These are phyloP conservation scores for Torymus auratus DNA, from an alignment of 2,888 invertebrate species.

Conservation along the genomic window DNA sequence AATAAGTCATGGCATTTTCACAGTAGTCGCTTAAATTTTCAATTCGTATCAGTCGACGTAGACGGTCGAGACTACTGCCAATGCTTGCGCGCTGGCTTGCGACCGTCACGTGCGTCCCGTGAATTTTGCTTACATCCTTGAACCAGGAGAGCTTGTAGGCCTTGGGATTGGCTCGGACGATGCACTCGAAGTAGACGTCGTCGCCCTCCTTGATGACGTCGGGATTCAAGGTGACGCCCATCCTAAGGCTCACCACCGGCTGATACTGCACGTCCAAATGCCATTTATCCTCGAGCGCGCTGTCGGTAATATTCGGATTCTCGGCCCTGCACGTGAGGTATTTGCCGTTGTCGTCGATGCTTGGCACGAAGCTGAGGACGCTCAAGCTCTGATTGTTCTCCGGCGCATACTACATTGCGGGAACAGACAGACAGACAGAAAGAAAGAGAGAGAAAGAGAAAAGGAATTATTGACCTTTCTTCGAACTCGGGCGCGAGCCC, in stretches of 20 bases:
- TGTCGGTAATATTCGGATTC: slow-evolving; percentile 90
- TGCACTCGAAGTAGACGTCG: slow-evolving; percentile 93
- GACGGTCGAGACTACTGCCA: too few relatives aligned
- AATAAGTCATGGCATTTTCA: too few relatives aligned
- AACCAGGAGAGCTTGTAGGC: slow-evolving; percentile 91
- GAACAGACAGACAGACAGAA: too few relatives aligned
- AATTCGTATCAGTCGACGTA: too few relatives aligned
- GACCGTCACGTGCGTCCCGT: too few relatives aligned
- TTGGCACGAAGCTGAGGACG: slow-evolving; percentile 88
- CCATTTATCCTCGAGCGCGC: slow-evolving; percentile 92
- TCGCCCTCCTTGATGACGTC: slow-evolving; percentile 93
- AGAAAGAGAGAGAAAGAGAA: slow-evolving; percentile 13
- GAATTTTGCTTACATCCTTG: slow-evolving; percentile 85
- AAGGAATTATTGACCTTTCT: slow-evolving; percentile 55
- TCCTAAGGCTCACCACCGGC: slow-evolving; percentile 89
- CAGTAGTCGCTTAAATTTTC: too few relatives aligned
- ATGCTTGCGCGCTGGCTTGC: too few relatives aligned
- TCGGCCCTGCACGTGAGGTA: slow-evolving; percentile 92
- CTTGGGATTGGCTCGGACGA: slow-evolving; percentile 89
- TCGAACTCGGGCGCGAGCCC: neutral
- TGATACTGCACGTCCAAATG: slow-evolving; percentile 92
- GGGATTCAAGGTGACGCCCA: slow-evolving; percentile 90
- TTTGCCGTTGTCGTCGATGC: slow-evolving; percentile 92
- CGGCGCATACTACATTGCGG: slow-evolving; percentile 83
- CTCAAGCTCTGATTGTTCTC: slow-evolving; percentile 88